Conservation (phyloP, 2,888 invertebrate genomes). For the Machimus atricapillus region DNA sequence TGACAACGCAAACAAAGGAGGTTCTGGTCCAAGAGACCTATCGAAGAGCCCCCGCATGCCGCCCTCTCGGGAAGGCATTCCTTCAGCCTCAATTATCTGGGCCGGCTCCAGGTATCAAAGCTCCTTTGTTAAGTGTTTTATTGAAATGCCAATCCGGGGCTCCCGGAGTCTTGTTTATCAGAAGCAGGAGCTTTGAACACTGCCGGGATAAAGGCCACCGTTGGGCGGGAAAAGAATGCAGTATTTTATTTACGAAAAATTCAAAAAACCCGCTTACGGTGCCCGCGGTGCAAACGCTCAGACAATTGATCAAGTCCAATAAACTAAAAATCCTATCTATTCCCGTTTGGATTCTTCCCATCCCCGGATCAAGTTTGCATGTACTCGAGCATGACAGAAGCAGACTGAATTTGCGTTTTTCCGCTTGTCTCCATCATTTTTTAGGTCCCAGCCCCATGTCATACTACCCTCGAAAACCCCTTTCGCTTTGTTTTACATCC, state of each 20-base stretch:
- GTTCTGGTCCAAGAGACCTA: not conserved
- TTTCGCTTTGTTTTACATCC: slow-evolving; percentile 18
- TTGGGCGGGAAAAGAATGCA: not conserved
- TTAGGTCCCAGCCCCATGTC: slow-evolving; percentile 5
- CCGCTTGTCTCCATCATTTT: not conserved
- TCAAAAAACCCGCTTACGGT: not conserved
- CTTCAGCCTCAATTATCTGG: not conserved
- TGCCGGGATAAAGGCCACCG: not conserved
- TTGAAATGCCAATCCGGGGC: not conserved
- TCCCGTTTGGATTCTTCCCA: not conserved
- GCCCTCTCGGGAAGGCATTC: not conserved
- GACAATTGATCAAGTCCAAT: slow-evolving; percentile 33
- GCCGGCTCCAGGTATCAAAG: not conserved
- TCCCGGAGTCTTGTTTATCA: not conserved
- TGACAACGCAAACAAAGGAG: not conserved
- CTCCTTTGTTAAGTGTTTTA: not conserved
- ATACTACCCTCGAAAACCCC: slow-evolving; percentile 28
- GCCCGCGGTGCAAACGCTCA: not conserved
- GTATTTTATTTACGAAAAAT: not conserved
- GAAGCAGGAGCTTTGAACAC: not conserved
- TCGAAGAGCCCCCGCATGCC: not conserved
- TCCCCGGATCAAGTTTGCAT: not conserved
- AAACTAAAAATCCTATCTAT: slow-evolving; percentile 13
- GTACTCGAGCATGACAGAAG: slow-evolving; percentile 22
- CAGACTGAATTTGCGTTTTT: slow-evolving; percentile 19